Percentiles rank a stretch among this genome's conserved stretches.
Conservation (phyloP, 2,888 invertebrate species). For the Brassicogethes aeneus region DNA sequence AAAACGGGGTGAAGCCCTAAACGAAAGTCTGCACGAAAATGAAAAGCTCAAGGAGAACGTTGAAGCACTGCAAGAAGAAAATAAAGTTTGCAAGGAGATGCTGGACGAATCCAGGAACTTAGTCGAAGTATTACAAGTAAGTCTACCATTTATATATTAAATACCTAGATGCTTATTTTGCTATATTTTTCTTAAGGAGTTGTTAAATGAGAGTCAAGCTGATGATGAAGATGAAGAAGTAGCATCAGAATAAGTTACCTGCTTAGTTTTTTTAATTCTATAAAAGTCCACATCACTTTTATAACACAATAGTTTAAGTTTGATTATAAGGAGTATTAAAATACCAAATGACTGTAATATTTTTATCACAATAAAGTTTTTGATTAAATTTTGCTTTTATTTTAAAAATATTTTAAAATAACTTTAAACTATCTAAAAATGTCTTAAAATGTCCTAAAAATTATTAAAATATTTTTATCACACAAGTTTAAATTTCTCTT, state of each 20-base stretch:
- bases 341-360: neutral
- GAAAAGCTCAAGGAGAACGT: constrained; percentile 47
- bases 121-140: constrained; percentile 66
- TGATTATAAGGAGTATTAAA: neutral
- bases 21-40: constrained; percentile 67
- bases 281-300: neutral
- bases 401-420: too few relatives aligned
- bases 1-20: constrained; percentile 59
- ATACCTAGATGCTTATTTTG: constrained; percentile 6
- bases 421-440: too few relatives aligned
- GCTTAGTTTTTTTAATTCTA: neutral
- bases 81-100: constrained; percentile 59
- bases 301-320: neutral
- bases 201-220: constrained; percentile 52
- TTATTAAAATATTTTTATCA: too few relatives aligned
- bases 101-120: constrained; percentile 64
- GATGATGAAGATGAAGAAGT: constrained; percentile 10
- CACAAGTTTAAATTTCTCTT: too few relatives aligned
- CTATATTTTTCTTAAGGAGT: constrained; percentile 45
- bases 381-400: too few relatives aligned
- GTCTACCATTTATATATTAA: constrained; percentile 1
- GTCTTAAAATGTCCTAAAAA: too few relatives aligned
- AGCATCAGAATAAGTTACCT: neutral
- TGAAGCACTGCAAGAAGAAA: constrained; percentile 47
- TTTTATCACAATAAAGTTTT: neutral